These are phyloP conservation scores for Pangasianodon gigas DNA, from an alignment of 2,113 vertebrate genomes.

Conservation along the genomic window DNA sequence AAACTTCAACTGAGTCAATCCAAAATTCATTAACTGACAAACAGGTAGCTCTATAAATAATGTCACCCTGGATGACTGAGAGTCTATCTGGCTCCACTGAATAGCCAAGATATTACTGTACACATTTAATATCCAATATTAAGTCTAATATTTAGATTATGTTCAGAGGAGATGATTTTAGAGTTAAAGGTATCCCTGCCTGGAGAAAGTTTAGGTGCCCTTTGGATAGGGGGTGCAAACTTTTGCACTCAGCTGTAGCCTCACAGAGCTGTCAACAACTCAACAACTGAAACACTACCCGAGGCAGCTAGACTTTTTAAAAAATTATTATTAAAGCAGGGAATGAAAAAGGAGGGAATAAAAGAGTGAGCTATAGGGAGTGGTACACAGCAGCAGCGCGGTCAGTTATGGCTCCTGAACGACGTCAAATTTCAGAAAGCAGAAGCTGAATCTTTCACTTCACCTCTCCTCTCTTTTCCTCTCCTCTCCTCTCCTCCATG, in stretches of 20 bases:
- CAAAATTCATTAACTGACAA: not conserved
- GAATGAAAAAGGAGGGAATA: not conserved
- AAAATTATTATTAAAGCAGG: not conserved
- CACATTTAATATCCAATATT: not conserved
- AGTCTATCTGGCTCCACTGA: not conserved
- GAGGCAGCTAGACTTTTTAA: not conserved
- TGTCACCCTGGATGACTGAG: not conserved
- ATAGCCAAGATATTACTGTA: not conserved
- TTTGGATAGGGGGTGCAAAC: not conserved
- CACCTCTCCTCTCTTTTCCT: not conserved
- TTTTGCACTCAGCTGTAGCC: not conserved
- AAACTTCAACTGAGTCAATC: not conserved
- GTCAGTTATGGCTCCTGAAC: not conserved
- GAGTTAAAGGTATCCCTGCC: not conserved
- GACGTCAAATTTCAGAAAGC: slow-evolving; percentile 1
- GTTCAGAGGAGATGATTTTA: not conserved
- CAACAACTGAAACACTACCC: not conserved
- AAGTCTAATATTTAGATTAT: no score
- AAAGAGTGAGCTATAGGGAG: not conserved
- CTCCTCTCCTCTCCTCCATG: not conserved
- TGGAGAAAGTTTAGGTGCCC: not conserved
- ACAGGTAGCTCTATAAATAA: not conserved
- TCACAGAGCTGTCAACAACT: not conserved
- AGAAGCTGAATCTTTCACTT: slow-evolving; percentile 4
- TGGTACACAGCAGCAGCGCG: not conserved